phyloP scores from a whole-genome alignment of 2,113 vertebrate genomes.

The Archocentrus centrarchus region DNA sequence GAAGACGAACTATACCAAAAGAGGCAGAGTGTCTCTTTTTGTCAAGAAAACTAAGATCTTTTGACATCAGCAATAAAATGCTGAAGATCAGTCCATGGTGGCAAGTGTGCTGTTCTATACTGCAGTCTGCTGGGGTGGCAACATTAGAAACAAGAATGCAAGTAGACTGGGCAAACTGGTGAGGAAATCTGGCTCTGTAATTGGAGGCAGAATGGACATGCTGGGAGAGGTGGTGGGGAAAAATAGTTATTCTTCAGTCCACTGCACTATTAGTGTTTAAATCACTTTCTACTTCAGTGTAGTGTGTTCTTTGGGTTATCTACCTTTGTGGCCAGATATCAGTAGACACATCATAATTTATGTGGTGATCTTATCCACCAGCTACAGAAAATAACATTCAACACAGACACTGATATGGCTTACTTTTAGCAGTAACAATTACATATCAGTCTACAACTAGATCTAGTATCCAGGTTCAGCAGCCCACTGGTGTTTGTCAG shows the following conservation, averaged over 20 bases:
- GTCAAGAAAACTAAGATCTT: not conserved
- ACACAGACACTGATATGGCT: not conserved
- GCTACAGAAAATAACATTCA: not conserved
- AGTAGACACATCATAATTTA: not conserved
- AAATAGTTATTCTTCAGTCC: not conserved
- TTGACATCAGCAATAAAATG: not conserved
- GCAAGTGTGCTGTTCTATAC: not conserved
- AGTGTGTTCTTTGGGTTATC: not conserved
- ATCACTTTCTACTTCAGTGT: not conserved
- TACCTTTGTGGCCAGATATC: not conserved
- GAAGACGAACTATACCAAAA: not conserved
- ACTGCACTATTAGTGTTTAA: not conserved
- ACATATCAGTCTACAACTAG: not conserved
- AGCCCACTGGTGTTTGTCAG: constrained; percentile 8
- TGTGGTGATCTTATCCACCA: not conserved
- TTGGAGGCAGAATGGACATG: too few relatives aligned
- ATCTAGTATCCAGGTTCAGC: not conserved
- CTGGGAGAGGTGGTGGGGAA: too few relatives aligned
- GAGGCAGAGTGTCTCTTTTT: too few relatives aligned
- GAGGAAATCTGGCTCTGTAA: too few relatives aligned
- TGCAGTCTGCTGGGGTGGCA: not conserved
- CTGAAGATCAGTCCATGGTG: not conserved
- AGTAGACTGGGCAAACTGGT: too few relatives aligned
- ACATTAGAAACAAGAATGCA: too few relatives aligned
- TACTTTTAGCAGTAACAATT: not conserved